Base-by-base conservation (phyloP, 2,113 vertebrate genomes). In the Triplophysa dalaica region DNA sequence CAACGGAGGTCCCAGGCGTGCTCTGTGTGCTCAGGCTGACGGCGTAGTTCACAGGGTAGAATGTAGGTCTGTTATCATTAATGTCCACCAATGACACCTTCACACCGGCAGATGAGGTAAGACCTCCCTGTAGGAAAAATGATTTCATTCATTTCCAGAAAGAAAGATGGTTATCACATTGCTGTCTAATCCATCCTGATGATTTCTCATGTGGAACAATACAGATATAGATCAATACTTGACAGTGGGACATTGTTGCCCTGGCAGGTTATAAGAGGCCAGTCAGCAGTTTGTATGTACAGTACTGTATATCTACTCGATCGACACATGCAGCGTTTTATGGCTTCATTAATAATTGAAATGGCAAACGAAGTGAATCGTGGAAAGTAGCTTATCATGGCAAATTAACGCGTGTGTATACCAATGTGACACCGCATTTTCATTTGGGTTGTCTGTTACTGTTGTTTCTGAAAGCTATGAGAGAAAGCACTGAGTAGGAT, bases 1-100 rank as follows among this genome's bases (percentile, higher is more conserved):
- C 89, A 10, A 99, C 94, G 0, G 96, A 95, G 0, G 96, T 97
- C 3, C 96, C 98, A 0, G 95, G 97, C 74, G 94, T 89, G 65
- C 96, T 98, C 81, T 97, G 96, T 0, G 94, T 93, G 80, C 97
- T 98, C 78, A 99, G 91, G 84, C 97, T 98, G 84, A 94, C 93
- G 0, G 95, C 94, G 24, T 99, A 99, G 75, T 95, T 92, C 77
- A 95, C 81, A 0, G 98, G 98, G 82, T 99, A 99, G 81, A 99
- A 99, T 64, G 91, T 91, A 0, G 97, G 97, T 2, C 90, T 90
- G 85, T 98, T 99, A 91, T 98, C 97, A 8, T 98, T 99, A 5
- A 97, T 91, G 33, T 99, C 98, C 70, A 93, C 93, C 84, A 99
- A 88, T 16, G 91, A 94, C 45, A 99, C 94, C 75, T 94, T 94